Evolutionary conservation across 2,888 invertebrate genomes (phyloP).

Genomic region (Tachina grossa): DNA sequence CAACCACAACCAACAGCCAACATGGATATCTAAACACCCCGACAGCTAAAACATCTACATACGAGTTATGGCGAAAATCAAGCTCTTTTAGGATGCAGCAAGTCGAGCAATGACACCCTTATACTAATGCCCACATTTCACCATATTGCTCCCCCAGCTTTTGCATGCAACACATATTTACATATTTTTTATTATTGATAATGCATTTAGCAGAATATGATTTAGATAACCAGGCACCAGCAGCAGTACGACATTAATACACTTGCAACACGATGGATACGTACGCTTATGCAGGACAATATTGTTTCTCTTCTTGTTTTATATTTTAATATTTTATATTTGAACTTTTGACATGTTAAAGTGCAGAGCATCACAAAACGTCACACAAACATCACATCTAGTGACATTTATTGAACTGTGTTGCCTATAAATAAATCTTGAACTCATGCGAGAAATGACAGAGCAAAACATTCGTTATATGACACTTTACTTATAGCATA

Average conservation of each 20-base stretch:
- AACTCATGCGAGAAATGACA: background rate
- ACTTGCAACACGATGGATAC: background rate
- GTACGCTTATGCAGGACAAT: background rate
- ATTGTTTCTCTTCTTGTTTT: background rate
- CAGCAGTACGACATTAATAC: background rate
- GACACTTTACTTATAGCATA: background rate
- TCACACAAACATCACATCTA: background rate
- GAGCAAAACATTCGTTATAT: background rate
- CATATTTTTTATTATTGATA: background rate
- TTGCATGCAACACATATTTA: background rate
- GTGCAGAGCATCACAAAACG: slow-evolving; percentile 23
- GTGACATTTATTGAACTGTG: slow-evolving; percentile 39
- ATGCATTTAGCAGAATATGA: slow-evolving; percentile 33
- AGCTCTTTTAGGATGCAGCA: background rate
- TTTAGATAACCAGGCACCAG: slow-evolving; percentile 8
- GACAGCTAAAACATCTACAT: background rate
- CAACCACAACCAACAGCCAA: slow-evolving; percentile 3
- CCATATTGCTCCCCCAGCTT: background rate
- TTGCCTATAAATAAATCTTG: background rate
- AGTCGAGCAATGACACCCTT: background rate
- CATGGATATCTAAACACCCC: background rate
- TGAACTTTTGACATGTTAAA: slow-evolving; percentile 52
- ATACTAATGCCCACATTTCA: background rate
- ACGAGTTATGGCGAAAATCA: no score
- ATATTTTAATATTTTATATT: slow-evolving; percentile 20